Base-by-base conservation (phyloP, 1,140 invertebrate species). In the Bombus confusus region DNA sequence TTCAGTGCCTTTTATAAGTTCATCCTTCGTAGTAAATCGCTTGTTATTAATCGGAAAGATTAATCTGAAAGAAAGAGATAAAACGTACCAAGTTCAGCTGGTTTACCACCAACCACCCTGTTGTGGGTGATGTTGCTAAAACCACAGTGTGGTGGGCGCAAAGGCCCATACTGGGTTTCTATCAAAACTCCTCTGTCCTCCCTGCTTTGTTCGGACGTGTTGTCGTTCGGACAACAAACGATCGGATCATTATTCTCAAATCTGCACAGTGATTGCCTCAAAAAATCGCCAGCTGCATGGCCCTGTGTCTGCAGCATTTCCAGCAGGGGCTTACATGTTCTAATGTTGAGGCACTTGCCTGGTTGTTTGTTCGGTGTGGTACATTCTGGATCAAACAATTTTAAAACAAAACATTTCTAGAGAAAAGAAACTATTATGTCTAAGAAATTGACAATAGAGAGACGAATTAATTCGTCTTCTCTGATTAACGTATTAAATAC, bases 251-350 rank as follows among this genome's bases (percentile, higher is more conserved):
- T 84, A 31, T 94, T 95, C 57, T 95, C 93, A 75, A 94, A 96
- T 0, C 95, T 95, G 87, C 97, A 97, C 18, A 96, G 90, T 0
- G 96, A 96, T 64, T 92, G 92, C 18, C 95, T 94, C 25, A 97
- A 88, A 87, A 95, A 96, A 10, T 90, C 90, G 10, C 90, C 83
- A 13, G 91, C 91, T 81, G 90, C 72, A 22, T 88, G 59, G 18
- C 93, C 83, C 66, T 92, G 87, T 4, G 74, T 80, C 74, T 89
- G 91, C 69, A 95, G 91, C 74, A 95, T 4, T 59, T 59, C 57
- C 1, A 96, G 25, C 15, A 96, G 87, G 0, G 90, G 80, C 6
- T 91, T 82, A 80, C 96, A 96, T 22, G 86, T 83, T 85, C 87
- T 92, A 31, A 96, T 93, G 31, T 93, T 94, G 10, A 95, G 88